Conservation (phyloP, 2,113 vertebrate species). For the Megaceryle maxima region DNA sequence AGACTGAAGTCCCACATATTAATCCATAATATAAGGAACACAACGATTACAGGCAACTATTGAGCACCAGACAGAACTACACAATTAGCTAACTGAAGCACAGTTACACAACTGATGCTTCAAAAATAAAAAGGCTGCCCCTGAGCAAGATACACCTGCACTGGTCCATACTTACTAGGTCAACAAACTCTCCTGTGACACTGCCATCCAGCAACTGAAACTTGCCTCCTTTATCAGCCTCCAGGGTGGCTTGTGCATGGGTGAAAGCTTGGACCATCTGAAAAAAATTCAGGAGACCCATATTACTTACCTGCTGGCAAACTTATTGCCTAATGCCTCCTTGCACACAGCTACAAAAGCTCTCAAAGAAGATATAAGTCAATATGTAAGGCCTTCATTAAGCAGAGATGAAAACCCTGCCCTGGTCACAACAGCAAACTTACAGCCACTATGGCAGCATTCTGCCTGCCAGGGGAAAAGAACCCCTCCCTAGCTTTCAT, state of each 20-base stretch:
- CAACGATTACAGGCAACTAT: fast-evolving
- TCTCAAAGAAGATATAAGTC: not conserved
- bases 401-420: not conserved
- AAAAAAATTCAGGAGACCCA: not conserved
- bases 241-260: constrained; percentile 82
- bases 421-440: not conserved
- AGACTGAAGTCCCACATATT: not conserved
- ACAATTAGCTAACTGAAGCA: not conserved
- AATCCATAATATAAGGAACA: not conserved
- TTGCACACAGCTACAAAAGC: not conserved
- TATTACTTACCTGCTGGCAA: not conserved
- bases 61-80: not conserved
- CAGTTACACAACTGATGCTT: not conserved
- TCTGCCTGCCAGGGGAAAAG: not conserved
- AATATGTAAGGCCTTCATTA: not conserved
- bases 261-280: constrained; percentile 93
- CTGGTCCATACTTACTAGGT: constrained; percentile 81
- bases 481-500: not conserved
- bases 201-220: constrained; percentile 88
- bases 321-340: not conserved
- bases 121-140: not conserved
- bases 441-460: not conserved
- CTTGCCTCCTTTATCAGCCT: constrained; percentile 84
- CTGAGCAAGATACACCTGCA: not conserved
- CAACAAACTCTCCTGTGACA: constrained; percentile 86